Conservation (phyloP, 2,113 vertebrate genomes). For the Lipophrys pholis region DNA sequence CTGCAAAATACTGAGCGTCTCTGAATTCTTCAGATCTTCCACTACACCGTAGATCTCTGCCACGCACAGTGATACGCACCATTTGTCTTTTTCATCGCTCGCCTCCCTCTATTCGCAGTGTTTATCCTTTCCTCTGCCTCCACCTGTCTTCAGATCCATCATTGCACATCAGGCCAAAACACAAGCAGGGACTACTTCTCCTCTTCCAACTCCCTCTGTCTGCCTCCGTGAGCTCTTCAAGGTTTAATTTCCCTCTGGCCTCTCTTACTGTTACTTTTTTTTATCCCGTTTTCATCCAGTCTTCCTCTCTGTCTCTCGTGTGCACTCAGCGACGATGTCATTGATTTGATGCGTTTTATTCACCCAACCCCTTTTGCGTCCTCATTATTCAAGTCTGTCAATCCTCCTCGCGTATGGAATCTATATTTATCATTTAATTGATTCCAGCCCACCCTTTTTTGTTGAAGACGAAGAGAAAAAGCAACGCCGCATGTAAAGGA, state of each 20-base stretch:
- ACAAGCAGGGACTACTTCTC: conserved; percentile 3
- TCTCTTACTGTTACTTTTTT: conserved; percentile 28
- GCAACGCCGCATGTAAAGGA: not conserved
- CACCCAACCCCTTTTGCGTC: not conserved
- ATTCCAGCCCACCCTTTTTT: not conserved
- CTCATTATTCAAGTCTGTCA: not conserved
- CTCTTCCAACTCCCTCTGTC: not conserved
- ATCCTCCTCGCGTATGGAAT: not conserved
- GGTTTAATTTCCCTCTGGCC: conserved; percentile 52
- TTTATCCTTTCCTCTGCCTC: conserved; percentile 21
- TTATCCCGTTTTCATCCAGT: conserved; percentile 20
- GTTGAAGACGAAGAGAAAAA: not conserved
- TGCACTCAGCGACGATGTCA: conserved; percentile 11
- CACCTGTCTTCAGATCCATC: not conserved
- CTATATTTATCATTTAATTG: not conserved
- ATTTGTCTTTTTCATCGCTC: not conserved
- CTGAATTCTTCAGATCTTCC: too few species aligned
- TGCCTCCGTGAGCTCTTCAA: conserved; percentile 3
- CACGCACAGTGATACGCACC: not conserved
- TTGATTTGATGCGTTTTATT: conserved; percentile 6
- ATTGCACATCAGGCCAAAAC: conserved; percentile 3
- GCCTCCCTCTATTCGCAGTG: conserved; percentile 6
- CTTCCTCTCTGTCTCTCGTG: not conserved
- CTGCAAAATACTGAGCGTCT: too few species aligned
- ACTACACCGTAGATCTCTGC: too few species aligned